Evolutionary conservation across 2,888 invertebrate genomes (phyloP), one percentile per base, ranked within the genome.

Genomic region (Mystacides longicornis): DNA sequence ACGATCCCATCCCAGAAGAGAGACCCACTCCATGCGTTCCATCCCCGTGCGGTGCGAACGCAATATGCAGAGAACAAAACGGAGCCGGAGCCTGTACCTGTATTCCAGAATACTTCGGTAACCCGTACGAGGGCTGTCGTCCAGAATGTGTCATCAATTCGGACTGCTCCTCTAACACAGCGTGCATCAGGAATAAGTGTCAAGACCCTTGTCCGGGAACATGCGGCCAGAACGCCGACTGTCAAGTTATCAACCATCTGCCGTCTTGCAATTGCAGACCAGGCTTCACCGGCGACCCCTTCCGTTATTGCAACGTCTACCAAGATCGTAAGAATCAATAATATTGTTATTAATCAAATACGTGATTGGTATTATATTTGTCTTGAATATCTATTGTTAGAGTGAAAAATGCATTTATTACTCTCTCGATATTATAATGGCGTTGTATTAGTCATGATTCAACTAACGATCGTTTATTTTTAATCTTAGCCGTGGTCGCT

Each of bases 181-280:
- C 87, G 33, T 89, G 89, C 65, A 79, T 86, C 45, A 81, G 81
- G 64, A 82, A 85, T 64, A 82, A 82, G 70, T 88, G 88, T 67
- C 75, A 77, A 56, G 83, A 88, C 70, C 87, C 87, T 45, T 89
- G 88, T 65, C 77, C 77, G 31, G 86, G 86, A 16, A 78, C 83
- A 53, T 90, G 87, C 62, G 86, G 86, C 51, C 69, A 81, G 52
- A 85, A 86, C 68, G 85, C 89, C 2, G 73, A 82, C 58, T 90
- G 90, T 67, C 78, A 81, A 64, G 87, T 89, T 9, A 76, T 85
- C 27, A 86, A 86, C 65, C 89, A 90, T 68, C 77, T 83, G 58
- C 87, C 89, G n/a, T 81, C 80, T 58, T 89, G 89, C 67, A 78
- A 77, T 51, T 89, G 89, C 65, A 74, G 77, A 2, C 74, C 77